Conservation (phyloP, 2,888 invertebrate species). For the Catonia carolina region DNA sequence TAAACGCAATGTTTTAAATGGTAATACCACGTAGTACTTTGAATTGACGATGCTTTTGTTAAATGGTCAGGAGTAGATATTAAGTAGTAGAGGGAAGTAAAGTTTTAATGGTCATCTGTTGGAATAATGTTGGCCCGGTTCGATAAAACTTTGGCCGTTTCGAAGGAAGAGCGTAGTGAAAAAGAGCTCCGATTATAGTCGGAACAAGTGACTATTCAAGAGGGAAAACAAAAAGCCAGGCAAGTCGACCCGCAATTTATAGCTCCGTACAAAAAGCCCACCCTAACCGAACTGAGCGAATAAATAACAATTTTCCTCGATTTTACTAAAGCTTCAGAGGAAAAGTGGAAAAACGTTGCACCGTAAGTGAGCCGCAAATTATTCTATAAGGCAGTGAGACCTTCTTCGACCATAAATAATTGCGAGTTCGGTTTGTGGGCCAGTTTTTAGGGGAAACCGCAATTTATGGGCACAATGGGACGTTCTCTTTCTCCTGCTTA, state of each 20-base stretch:
- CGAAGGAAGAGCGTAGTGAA: not conserved
- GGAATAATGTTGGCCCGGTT: no score
- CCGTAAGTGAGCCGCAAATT: not conserved
- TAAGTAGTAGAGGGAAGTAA: no score
- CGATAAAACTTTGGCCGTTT: no score
- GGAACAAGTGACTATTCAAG: not conserved
- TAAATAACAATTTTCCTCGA: slow-evolving; percentile 12
- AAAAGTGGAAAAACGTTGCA: not conserved
- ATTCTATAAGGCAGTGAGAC: slow-evolving; percentile 2
- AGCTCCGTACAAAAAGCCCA: slow-evolving; percentile 4
- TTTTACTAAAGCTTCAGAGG: not conserved
- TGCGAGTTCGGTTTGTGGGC: slow-evolving; percentile 8
- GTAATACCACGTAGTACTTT: no score
- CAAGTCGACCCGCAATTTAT: slow-evolving; percentile 3
- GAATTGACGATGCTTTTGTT: no score
- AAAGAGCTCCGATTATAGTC: not conserved
- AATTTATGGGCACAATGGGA: slow-evolving; percentile 9
- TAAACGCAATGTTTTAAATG: no score
- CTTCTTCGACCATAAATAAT: slow-evolving; percentile 14
- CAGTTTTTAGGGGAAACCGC: slow-evolving; percentile 12
- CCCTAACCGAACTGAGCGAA: not conserved
- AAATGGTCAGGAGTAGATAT: no score
- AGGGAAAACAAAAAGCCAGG: not conserved
- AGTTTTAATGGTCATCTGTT: no score
- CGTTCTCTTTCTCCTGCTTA: not conserved